Evolutionary conservation across 2,888 invertebrate genomes (phyloP).

Genomic region (Hemithea aestivaria): DNA sequence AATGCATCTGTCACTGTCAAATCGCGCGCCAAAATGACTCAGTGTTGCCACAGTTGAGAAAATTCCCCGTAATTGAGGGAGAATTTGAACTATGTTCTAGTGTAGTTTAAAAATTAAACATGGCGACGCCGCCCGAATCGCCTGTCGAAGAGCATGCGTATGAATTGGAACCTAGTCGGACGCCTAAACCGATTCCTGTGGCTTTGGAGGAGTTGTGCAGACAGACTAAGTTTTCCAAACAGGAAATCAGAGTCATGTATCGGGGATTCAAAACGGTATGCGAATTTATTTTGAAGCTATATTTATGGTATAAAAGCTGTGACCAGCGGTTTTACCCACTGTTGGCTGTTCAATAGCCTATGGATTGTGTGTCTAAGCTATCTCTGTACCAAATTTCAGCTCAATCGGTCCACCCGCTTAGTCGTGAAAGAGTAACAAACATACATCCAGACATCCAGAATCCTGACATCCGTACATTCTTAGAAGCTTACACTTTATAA

Average conservation of each 20-base stretch:
- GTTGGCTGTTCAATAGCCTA: too few relatives aligned
- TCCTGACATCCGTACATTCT: background rate
- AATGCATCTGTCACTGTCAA: slow-evolving; percentile 18
- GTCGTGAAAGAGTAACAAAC: too few relatives aligned
- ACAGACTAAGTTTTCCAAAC: slow-evolving; percentile 96
- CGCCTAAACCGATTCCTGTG: slow-evolving; percentile 90
- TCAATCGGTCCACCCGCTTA: too few relatives aligned
- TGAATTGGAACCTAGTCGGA: slow-evolving; percentile 88
- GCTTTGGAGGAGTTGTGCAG: slow-evolving; percentile 94
- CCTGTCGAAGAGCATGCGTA: slow-evolving; percentile 92
- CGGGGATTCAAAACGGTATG: slow-evolving; percentile 96
- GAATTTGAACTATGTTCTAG: slow-evolving; percentile 15
- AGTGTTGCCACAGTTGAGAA: slow-evolving; percentile 18
- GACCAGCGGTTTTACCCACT: too few relatives aligned
- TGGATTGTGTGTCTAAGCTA: too few relatives aligned
- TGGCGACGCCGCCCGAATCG: slow-evolving; percentile 93
- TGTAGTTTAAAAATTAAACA: slow-evolving; percentile 44
- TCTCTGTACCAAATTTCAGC: too few relatives aligned
- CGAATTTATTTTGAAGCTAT: too few relatives aligned
- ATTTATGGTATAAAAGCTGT: too few relatives aligned
- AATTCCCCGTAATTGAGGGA: slow-evolving; percentile 11
- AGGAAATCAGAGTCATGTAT: slow-evolving; percentile 98
- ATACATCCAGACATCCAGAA: too few relatives aligned
- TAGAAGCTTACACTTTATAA: too few relatives aligned
- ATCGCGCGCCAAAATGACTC: slow-evolving; percentile 18